Evolutionary conservation across 2,113 vertebrate genomes (phyloP), one percentile per base, ranked within the genome.

Genomic region (Daphoenositta chrysoptera): DNA sequence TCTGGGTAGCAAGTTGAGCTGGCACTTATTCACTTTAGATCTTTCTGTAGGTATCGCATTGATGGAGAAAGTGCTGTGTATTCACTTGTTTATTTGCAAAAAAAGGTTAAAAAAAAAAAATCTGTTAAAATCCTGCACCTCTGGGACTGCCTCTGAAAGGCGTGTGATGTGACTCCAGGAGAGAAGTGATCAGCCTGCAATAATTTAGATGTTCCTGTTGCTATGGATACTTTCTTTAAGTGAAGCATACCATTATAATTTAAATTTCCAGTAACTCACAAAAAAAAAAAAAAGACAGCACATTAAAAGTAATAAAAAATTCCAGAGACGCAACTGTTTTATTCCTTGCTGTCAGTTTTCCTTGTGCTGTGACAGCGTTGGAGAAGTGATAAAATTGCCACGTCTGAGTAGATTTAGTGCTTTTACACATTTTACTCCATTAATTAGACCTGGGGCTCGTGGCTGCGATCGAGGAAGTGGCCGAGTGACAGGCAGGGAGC

Each of bases 191-290:
- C 94, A 95, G 93, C 92, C 84, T 85, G 91, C 82, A 96, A 95
- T 96, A 95, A 97, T 97, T 96, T 93, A 95, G 95, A 95, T 91
- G 79, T 90, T 87, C 89, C 84, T 77, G 97, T 97, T 97, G 95
- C 97, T 91, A 97, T 97, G 97, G 96, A 77, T 91, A 97, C 96
- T 95, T 96, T 48, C 51, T 65, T 87, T 87, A 96, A 94, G 87
- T 66, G 85, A 97, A 94, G 92, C 86, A 76, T 71, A 78, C 89
- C 85, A 94, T 96, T 97, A 95, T 95, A 70, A 97, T 97, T 97
- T 94, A 96, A 93, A 97, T 96, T 97, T 94, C 85, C 93, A 88
- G 78, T 56, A 91, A 88, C 54, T 47, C 48, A 63, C 50, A 37
- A 27, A 57, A n/a, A 45, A 24, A 40, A 44, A 47, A 54, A 58